phyloP scores from a whole-genome alignment of 2,113 vertebrate species.

The Pontoporia blainvillei region DNA sequence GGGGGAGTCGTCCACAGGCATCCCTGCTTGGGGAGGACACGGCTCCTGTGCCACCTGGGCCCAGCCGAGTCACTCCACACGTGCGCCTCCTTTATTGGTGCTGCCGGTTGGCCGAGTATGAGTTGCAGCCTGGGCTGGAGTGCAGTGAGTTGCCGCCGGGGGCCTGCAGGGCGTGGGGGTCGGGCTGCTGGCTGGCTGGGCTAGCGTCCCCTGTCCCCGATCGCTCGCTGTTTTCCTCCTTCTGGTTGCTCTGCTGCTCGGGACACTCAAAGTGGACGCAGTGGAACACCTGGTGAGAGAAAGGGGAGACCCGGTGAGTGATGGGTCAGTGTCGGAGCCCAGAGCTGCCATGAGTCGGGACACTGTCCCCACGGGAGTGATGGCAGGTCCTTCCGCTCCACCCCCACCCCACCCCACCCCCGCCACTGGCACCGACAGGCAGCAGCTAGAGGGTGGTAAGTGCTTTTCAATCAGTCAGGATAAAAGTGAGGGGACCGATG shows the following conservation, averaged over 20 bases:
- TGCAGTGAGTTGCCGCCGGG: slow-evolving; percentile 69
- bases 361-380: rapidly evolving
- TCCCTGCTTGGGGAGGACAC: slow-evolving; percentile 35
- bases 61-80: slow-evolving; percentile 10
- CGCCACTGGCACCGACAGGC: rapidly evolving
- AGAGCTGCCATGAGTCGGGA: background rate
- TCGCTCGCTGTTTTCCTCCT: slow-evolving; percentile 86
- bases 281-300: slow-evolving; percentile 91
- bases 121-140: slow-evolving; percentile 67
- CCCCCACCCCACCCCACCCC: background rate
- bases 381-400: too few relatives aligned
- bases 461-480: rapidly evolving
- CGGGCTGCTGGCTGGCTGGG: slow-evolving; percentile 67
- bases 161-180: slow-evolving; percentile 59
- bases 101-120: slow-evolving; percentile 55
- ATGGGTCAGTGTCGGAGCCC: rapidly evolving
- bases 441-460: background rate
- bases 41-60: background rate
- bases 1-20: slow-evolving; percentile 19
- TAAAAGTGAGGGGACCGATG: background rate
- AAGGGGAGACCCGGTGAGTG: background rate
- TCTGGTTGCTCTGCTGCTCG: slow-evolving; percentile 86
- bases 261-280: slow-evolving; percentile 99
- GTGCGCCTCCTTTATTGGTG: slow-evolving; percentile 61
- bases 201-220: slow-evolving; percentile 38